Evolutionary conservation across 2,113 vertebrate species (phyloP).

Genomic region (Pelmatolapia mariae): DNA sequence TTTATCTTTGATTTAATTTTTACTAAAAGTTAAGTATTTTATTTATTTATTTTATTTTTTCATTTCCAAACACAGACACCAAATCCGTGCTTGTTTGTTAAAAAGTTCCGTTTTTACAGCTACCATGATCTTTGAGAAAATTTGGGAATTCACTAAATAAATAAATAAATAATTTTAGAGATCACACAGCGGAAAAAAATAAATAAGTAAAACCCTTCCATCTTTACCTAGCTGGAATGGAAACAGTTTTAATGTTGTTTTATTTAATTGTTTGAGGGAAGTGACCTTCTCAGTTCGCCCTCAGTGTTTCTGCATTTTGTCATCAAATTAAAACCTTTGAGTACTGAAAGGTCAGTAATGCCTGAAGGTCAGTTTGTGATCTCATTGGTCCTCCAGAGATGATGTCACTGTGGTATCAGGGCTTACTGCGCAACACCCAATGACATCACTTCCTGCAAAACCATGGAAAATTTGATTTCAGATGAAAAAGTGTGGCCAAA

Average conservation of each 20-base stretch:
- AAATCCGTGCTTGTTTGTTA: fast-evolving
- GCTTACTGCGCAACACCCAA: not conserved
- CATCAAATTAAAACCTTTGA: not conserved
- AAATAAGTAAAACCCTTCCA: not conserved
- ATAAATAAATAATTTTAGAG: not conserved
- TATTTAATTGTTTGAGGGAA: not conserved
- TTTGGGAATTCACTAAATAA: not conserved
- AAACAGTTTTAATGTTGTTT: not conserved
- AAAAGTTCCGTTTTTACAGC: not conserved
- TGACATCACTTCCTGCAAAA: slow-evolving; percentile 20
- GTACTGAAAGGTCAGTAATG: not conserved
- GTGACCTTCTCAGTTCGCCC: not conserved
- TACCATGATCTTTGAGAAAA: not conserved
- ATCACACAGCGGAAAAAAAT: fast-evolving
- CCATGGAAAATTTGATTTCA: not conserved
- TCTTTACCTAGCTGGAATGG: fast-evolving
- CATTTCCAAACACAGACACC: not conserved
- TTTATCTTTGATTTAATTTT: not conserved
- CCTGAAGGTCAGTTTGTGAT: not conserved
- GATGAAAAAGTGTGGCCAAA: not conserved
- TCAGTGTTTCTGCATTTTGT: not conserved
- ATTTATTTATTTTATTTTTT: not conserved
- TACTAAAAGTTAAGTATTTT: not conserved
- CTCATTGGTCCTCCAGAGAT: not conserved
- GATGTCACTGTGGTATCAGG: not conserved